These are phyloP conservation scores for Ibidorhyncha struthersii DNA, from an alignment of 2,113 vertebrate genomes.

Conservation along the genomic window DNA sequence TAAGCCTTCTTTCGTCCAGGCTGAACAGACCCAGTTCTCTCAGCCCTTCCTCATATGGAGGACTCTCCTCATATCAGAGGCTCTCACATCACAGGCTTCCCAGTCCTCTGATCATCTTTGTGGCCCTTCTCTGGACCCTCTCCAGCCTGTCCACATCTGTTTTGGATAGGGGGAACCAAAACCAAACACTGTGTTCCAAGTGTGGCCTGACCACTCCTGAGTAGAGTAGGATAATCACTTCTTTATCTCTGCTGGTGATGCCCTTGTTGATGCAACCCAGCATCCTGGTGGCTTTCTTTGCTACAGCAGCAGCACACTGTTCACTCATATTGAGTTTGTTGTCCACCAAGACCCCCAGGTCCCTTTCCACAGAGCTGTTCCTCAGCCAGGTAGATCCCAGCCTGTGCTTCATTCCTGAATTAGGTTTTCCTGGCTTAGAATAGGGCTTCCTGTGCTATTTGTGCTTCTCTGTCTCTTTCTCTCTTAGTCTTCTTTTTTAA, in stretches of 20 bases:
- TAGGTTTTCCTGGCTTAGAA: background rate
- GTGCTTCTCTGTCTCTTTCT: background rate
- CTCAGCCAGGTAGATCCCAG: background rate
- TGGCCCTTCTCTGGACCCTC: background rate
- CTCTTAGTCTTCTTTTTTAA: background rate
- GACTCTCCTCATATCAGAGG: too few relatives aligned
- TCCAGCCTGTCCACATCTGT: background rate
- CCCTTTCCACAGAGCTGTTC: background rate
- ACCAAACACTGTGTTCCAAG: background rate
- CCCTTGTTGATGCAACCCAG: background rate
- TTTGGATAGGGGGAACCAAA: background rate
- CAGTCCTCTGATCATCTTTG: too few relatives aligned
- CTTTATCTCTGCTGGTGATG: background rate
- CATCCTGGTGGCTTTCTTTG: background rate
- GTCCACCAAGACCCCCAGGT: background rate
- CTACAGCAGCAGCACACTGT: background rate
- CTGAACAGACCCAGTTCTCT: background rate
- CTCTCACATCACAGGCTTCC: background rate
- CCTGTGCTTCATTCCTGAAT: background rate
- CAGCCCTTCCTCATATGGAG: background rate
- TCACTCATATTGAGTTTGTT: background rate
- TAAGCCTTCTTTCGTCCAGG: background rate
- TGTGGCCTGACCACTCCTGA: background rate
- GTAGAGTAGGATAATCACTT: background rate
- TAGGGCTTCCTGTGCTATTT: background rate